phyloP scores from a whole-genome alignment of 2,888 invertebrate species.

The Gisinianus flammeolus region DNA sequence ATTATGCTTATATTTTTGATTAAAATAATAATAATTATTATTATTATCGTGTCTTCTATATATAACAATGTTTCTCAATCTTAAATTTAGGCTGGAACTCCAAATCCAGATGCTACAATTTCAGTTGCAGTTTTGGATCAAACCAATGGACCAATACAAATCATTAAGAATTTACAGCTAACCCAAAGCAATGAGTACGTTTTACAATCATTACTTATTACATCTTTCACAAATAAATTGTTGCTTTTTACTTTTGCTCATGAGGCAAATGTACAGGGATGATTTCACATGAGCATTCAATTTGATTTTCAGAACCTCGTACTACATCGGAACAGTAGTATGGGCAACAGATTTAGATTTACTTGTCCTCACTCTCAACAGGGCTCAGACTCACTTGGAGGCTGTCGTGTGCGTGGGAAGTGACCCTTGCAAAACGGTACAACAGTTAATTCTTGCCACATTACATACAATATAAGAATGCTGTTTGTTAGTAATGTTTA shows the following conservation, averaged over 20 bases:
- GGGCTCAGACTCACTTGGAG: conserved; percentile 79
- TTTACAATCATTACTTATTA: no score
- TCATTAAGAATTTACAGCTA: background rate
- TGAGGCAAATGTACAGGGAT: conserved; percentile 12
- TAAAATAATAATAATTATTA: background rate
- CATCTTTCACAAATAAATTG: no score
- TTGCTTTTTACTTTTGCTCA: no score
- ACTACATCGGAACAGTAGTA: conserved; percentile 66
- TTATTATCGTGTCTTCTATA: background rate
- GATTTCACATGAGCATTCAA: background rate
- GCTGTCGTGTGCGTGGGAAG: conserved; percentile 62
- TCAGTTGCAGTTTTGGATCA: conserved; percentile 60
- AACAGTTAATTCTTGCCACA: no score
- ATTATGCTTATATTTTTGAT: no score
- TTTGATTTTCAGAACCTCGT: conserved; percentile 10
- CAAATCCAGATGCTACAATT: conserved; percentile 62
- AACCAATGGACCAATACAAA: background rate
- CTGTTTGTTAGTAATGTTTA: conserved; percentile 58
- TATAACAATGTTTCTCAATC: background rate
- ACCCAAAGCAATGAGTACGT: background rate
- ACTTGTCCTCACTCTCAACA: conserved; percentile 84
- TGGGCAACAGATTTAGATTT: conserved; percentile 76
- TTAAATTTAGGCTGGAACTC: conserved; percentile 35
- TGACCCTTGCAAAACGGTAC: background rate
- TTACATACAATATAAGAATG: background rate